Base-by-base conservation (phyloP, 2,797 vertebrate species). In the Odontamblyopus rebecca region DNA sequence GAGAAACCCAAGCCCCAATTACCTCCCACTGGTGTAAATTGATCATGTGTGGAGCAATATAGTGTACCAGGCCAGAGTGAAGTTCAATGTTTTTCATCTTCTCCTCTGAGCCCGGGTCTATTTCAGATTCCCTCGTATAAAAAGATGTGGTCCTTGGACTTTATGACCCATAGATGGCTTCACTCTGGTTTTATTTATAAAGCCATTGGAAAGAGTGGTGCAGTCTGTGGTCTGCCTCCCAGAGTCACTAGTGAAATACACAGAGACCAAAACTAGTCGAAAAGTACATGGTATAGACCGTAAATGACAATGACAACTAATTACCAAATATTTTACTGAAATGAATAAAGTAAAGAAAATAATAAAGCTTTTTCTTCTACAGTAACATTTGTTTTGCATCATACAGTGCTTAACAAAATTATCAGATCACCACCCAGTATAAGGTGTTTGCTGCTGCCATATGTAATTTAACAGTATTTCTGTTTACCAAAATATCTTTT, bases 21-120 rank as follows among this genome's bases (percentile, higher is more conserved):
- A 70, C 82, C 85, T 81, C 79, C 79, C 80, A 80, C 70, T 77
- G 77, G 60, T 77, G 81, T 81, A 75, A 86, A 81, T 67, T 71
- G 80, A 78, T 77, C 70, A 67, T 68, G 78, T 78, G 83, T 76
- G 79, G 1, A 30, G 4, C 1, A 62, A 64, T 54, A 79, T 78
- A 26, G 41, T 35, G 32, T 48, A 38, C 27, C 60, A 72, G 71
- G 73, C 78, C 78, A 75, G 70, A 44, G 56, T 29, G 2, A 68
- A 74, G 70, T 76, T 79, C 12, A 23, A 78, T 74, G 71, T 6
- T 51, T 75, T 82, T 78, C 27, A 75, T 82, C 82, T 81, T 67
- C 38, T 27, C 48, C 75, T 76, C 30, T 70, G 73, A 74, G 70
- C 72, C 71, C 26, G 73, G 63, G 82, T 83, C 69, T 32, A 71